Conservation (phyloP, 2,888 invertebrate genomes). For the Sceliomorpha sp. region DNA sequence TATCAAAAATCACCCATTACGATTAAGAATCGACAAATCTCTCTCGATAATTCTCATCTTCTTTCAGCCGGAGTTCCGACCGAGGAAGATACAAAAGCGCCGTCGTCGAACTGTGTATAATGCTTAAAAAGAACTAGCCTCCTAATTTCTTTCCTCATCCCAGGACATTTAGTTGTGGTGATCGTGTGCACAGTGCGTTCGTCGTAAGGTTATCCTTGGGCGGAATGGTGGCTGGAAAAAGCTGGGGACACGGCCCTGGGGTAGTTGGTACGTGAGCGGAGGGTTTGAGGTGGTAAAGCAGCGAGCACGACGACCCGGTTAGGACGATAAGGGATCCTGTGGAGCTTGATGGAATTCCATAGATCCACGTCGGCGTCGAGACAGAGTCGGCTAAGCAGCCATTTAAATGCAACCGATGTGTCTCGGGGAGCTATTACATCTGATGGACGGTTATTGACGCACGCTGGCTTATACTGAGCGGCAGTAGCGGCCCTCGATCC, state of each 20-base stretch:
- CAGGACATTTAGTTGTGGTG: constrained; percentile 22
- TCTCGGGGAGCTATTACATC: constrained; percentile 81
- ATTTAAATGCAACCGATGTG: constrained; percentile 81
- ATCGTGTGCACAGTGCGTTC: constrained; percentile 17
- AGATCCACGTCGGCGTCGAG: constrained; percentile 80
- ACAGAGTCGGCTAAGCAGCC: constrained; percentile 81
- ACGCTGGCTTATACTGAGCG: constrained; percentile 78
- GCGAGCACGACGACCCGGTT: constrained; percentile 73
- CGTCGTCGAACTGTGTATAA: constrained; percentile 16
- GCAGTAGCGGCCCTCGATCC: constrained; percentile 62
- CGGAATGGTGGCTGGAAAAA: constrained; percentile 38
- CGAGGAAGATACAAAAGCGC: neutral
- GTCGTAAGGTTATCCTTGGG: constrained; percentile 30
- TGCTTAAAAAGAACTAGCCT: constrained; percentile 24
- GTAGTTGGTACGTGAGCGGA: constrained; percentile 37
- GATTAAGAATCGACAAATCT: too few species aligned
- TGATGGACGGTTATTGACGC: constrained; percentile 81
- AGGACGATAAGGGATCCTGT: constrained; percentile 79
- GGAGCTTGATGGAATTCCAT: constrained; percentile 81
- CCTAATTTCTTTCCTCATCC: constrained; percentile 47
- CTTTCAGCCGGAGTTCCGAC: too few species aligned
- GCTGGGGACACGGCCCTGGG: constrained; percentile 27
- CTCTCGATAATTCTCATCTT: too few species aligned
- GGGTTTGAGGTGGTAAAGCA: constrained; percentile 25
- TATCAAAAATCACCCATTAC: too few species aligned